Percentiles rank a stretch among this genome's conserved stretches.
Evolutionary conservation across 1,140 invertebrate genomes (phyloP).

Genomic region (Drosophila cardini): DNA sequence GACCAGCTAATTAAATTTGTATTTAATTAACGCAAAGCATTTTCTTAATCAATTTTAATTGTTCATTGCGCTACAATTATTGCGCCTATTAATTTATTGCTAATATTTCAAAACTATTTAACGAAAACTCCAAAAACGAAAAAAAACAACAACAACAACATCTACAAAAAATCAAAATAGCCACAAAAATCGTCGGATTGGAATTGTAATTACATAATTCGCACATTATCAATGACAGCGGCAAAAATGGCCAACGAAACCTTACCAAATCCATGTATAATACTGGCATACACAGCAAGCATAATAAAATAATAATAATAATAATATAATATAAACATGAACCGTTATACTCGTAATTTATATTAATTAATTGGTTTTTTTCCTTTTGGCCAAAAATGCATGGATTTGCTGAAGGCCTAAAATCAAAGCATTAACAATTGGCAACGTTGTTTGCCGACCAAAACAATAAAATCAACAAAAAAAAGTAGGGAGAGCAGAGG

Average conservation of each 20-base stretch:
- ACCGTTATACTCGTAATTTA: conserved; percentile 67
- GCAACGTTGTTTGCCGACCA: conserved; percentile 26
- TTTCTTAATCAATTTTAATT: conserved; percentile 80
- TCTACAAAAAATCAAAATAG: neutral
- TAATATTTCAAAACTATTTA: conserved; percentile 50
- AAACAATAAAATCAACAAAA: conserved; percentile 39
- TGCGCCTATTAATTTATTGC: conserved; percentile 68
- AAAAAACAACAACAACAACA: conserved; percentile 9
- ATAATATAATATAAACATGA: conserved; percentile 55
- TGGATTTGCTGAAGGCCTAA: conserved; percentile 20
- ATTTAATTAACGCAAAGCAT: conserved; percentile 40
- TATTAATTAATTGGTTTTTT: conserved; percentile 78
- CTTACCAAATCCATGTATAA: conserved; percentile 31
- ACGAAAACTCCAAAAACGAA: conserved; percentile 3
- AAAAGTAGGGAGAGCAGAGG: neutral
- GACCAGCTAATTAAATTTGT: conserved; percentile 43
- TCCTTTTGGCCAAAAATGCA: conserved; percentile 15
- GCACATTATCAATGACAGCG: conserved; percentile 78
- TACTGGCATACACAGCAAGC: conserved; percentile 24
- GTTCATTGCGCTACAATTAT: conserved; percentile 63
- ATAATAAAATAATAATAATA: conserved; percentile 29
- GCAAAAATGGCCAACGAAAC: conserved; percentile 2
- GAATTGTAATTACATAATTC: conserved; percentile 79
- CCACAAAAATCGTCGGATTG: conserved; percentile 32
- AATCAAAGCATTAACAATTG: conserved; percentile 58